phyloP scores from a whole-genome alignment of 2,113 vertebrate genomes.

The Diadophis punctatus region DNA sequence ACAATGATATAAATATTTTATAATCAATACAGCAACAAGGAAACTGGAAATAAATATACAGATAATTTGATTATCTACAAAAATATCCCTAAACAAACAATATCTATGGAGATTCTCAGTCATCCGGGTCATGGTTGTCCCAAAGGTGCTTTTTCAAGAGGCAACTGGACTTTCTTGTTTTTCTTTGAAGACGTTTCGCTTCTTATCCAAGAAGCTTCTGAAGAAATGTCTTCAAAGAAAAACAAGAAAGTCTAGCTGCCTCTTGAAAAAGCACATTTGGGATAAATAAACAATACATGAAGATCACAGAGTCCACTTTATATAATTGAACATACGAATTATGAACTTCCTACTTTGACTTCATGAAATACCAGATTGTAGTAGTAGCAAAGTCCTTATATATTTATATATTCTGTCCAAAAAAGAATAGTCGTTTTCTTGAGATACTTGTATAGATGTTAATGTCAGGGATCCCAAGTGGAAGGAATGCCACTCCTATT shows the following conservation, averaged over 20 bases:
- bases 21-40: conserved; percentile 42
- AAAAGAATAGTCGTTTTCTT: not conserved
- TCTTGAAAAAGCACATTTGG: too few species aligned
- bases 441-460: not conserved
- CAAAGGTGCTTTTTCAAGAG: too few species aligned
- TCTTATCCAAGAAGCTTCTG: too few species aligned
- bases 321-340: not conserved
- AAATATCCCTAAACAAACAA: not conserved
- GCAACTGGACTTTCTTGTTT: too few species aligned
- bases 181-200: too few species aligned
- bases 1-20: not conserved
- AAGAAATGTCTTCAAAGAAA: too few species aligned
- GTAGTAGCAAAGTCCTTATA: not conserved
- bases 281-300: not conserved
- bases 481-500: not conserved
- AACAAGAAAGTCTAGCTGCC: too few species aligned
- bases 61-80: conserved; percentile 1
- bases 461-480: not conserved
- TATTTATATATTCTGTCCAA: not conserved
- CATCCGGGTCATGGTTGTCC: too few species aligned
- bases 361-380: not conserved
- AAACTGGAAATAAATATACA: conserved; percentile 46
- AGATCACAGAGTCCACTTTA: not conserved
- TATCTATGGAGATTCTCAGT: too few species aligned
- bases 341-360: not conserved